Conservation (phyloP, 2,113 vertebrate genomes). For the Neoarius graeffei region DNA sequence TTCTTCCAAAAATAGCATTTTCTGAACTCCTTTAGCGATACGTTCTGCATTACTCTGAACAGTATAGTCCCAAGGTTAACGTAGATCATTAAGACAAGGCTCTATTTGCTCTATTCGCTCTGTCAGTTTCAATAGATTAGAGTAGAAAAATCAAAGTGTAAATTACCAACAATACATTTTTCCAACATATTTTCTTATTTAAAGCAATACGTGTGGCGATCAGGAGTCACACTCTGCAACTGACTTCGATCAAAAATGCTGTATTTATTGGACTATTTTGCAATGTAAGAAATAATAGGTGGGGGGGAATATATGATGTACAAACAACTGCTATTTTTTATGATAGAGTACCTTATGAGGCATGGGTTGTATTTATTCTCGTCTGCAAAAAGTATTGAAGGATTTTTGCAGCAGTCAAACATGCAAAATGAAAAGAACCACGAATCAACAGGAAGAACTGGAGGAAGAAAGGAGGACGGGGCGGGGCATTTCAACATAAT, state of each 20-base stretch:
- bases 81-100: slow-evolving; percentile 72
- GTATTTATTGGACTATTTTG: slow-evolving; percentile 90
- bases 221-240: slow-evolving; percentile 83
- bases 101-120: slow-evolving; percentile 59
- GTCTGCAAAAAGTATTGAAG: slow-evolving; percentile 81
- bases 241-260: slow-evolving; percentile 88
- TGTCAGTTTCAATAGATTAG: slow-evolving; percentile 73
- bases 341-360: slow-evolving; percentile 54
- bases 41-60: slow-evolving; percentile 26
- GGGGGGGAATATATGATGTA: slow-evolving; percentile 86
- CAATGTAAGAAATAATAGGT: slow-evolving; percentile 80
- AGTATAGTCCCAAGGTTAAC: slow-evolving; percentile 56
- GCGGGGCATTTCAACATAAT: background rate
- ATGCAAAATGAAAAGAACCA: slow-evolving; percentile 70
- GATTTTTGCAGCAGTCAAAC: slow-evolving; percentile 82
- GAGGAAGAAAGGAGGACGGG: slow-evolving; percentile 36
- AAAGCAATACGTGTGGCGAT: slow-evolving; percentile 86
- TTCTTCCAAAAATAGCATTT: background rate
- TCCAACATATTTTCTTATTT: slow-evolving; percentile 77
- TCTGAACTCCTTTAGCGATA: slow-evolving; percentile 7
- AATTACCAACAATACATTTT: slow-evolving; percentile 69
- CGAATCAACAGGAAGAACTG: slow-evolving; percentile 49
- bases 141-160: slow-evolving; percentile 74
- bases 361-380: slow-evolving; percentile 84
- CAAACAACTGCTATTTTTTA: slow-evolving; percentile 92